Conservation (phyloP, 92 coral and sea anemone species). For the Phenganax stokvisi region DNA sequence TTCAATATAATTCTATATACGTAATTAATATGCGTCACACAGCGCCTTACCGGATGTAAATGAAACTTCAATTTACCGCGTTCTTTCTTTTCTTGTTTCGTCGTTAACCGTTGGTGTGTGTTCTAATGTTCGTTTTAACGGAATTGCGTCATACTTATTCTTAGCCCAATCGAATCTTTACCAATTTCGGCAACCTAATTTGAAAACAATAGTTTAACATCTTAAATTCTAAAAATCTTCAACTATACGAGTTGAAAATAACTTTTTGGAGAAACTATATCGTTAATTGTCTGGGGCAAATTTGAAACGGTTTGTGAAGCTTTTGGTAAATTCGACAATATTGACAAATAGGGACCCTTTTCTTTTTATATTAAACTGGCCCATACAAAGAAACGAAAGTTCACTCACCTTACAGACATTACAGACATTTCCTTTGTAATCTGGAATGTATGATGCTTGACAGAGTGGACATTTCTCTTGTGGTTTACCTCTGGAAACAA, state of each 20-base stretch:
- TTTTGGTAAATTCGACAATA: too few species aligned
- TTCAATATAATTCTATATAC: not conserved
- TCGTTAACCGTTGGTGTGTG: not conserved
- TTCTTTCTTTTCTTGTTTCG: not conserved
- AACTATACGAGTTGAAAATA: not conserved
- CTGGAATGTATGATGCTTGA: slow-evolving; percentile 89
- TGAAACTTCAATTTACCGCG: not conserved
- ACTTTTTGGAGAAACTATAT: too few species aligned
- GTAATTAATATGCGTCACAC: not conserved
- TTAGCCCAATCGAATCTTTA: slow-evolving; percentile 81
- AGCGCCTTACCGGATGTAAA: slow-evolving; percentile 5
- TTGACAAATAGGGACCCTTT: not conserved
- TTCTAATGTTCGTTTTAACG: slow-evolving; percentile 46
- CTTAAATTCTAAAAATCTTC: not conserved
- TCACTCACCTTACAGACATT: slow-evolving; percentile 71
- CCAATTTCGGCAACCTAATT: slow-evolving; percentile 94
- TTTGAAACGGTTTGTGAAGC: too few species aligned
- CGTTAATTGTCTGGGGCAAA: too few species aligned
- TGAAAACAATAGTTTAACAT: not conserved
- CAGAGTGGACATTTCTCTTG: slow-evolving; percentile 95
- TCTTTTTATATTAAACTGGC: not conserved
- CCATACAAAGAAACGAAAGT: too few species aligned
- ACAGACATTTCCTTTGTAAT: slow-evolving; percentile 88
- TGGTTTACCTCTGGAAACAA: slow-evolving; percentile 73
- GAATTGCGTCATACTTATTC: slow-evolving; percentile 93